phyloP scores from a whole-genome alignment of 23 tunicate species.

The Ascidia mentula region DNA sequence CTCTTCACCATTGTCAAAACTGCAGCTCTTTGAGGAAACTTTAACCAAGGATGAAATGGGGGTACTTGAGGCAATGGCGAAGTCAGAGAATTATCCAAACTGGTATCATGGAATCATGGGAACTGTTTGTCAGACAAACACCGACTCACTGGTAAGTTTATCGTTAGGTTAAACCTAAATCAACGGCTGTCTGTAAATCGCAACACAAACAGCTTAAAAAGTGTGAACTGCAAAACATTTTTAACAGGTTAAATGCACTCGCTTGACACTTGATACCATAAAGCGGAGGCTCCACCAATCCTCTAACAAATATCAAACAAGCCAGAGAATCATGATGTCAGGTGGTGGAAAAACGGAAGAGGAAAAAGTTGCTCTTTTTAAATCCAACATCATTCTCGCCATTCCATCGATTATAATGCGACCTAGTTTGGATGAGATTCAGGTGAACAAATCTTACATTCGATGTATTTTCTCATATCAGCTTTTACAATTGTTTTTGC shows the following conservation, averaged over 20 bases:
- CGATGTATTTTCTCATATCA: too few species aligned
- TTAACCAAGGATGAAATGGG: conserved; percentile 58
- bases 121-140: conserved; percentile 67
- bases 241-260: conserved; percentile 64
- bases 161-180: not conserved
- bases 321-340: conserved; percentile 39
- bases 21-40: conserved; percentile 57
- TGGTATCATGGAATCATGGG: conserved; percentile 87
- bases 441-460: conserved; percentile 11
- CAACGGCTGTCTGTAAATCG: not conserved
- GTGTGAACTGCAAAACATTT: not conserved
- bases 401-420: conserved; percentile 72
- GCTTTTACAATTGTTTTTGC: not conserved
- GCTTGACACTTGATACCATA: conserved; percentile 59
- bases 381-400: conserved; percentile 77
- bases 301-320: conserved; percentile 59
- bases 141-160: conserved; percentile 68
- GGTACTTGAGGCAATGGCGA: conserved; percentile 44
- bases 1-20: too few species aligned
- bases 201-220: not conserved
- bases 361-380: conserved; percentile 68
- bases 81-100: conserved; percentile 66
- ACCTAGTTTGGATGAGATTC: conserved; percentile 81
- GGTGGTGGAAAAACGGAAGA: conserved; percentile 37
- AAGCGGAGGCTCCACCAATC: conserved; percentile 85